Conservation (phyloP, 1,140 invertebrate species). For the Propsilocerus akamusi region DNA sequence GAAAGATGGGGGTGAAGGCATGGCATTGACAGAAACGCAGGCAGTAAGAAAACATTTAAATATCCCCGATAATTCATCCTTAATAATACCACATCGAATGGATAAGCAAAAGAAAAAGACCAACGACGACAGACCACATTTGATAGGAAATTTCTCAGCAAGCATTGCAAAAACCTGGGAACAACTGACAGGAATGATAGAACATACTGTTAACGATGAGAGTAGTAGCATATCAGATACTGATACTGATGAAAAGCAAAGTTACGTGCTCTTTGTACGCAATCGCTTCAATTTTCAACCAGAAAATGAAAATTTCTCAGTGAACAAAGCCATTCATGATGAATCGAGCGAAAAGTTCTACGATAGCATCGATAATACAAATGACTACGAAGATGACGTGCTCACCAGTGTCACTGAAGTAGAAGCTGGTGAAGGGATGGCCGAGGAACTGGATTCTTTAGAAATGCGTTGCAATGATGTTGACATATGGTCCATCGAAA, state of each 20-base stretch:
- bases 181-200: constrained; percentile 1
- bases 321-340: constrained; percentile 16
- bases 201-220: neutral
- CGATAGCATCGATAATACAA: constrained; percentile 31
- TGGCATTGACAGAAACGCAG: neutral
- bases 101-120: neutral
- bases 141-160: constrained; percentile 6
- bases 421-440: neutral
- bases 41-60: neutral
- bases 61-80: neutral
- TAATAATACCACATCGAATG: neutral
- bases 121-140: neutral
- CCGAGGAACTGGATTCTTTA: neutral
- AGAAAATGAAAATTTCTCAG: neutral
- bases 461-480: neutral
- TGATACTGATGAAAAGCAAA: neutral
- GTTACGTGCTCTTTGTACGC: constrained; percentile 11
- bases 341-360: constrained; percentile 25
- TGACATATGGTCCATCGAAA: neutral
- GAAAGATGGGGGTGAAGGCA: neutral
- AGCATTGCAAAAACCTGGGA: constrained; percentile 7
- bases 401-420: too few species aligned
- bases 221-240: neutral
- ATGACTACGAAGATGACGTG: neutral
- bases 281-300: neutral